A percentile compares a stretch with the other conserved stretches of the same genome.
Evolutionary conservation across 2,888 invertebrate genomes (phyloP).

Genomic region (Drosophila austrosaltans): DNA sequence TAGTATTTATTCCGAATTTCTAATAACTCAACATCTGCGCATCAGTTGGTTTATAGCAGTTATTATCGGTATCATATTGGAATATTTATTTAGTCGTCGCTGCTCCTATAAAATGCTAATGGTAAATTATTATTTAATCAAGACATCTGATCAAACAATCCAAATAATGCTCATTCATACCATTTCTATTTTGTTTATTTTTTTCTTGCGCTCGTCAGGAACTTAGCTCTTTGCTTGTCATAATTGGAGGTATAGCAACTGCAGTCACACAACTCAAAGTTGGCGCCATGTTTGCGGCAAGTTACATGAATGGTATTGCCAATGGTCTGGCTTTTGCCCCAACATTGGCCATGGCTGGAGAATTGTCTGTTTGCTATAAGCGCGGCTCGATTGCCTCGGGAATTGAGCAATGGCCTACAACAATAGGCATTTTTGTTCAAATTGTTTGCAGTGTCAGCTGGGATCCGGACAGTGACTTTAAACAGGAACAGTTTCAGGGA

Average conservation of each 20-base stretch:
- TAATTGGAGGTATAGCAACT: constrained; percentile 62
- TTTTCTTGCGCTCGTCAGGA: constrained; percentile 32
- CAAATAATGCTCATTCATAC: not conserved
- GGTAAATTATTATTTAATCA: constrained; percentile 46
- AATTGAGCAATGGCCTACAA: constrained; percentile 64
- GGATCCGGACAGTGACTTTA: constrained; percentile 49
- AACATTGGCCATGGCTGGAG: constrained; percentile 75
- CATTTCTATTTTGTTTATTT: not conserved
- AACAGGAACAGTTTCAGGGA: constrained; percentile 65
- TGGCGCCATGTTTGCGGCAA: constrained; percentile 51
- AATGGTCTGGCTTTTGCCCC: constrained; percentile 75
- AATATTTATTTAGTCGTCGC: constrained; percentile 42
- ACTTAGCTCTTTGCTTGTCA: constrained; percentile 55
- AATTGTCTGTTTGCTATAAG: constrained; percentile 63
- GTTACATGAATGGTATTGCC: constrained; percentile 73
- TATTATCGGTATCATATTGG: constrained; percentile 60
- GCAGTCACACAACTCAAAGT: constrained; percentile 26
- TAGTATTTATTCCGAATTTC: constrained; percentile 29
- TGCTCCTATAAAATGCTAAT: constrained; percentile 60
- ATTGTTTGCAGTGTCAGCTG: constrained; percentile 56
- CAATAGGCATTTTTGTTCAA: constrained; percentile 74
- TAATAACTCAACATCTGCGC: constrained; percentile 56
- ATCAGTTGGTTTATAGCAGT: constrained; percentile 73
- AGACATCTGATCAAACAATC: too few relatives aligned
- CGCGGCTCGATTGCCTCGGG: constrained; percentile 69